Evolutionary conservation across 2,888 invertebrate species (phyloP).

Genomic region (Pelosia muscerda): DNA sequence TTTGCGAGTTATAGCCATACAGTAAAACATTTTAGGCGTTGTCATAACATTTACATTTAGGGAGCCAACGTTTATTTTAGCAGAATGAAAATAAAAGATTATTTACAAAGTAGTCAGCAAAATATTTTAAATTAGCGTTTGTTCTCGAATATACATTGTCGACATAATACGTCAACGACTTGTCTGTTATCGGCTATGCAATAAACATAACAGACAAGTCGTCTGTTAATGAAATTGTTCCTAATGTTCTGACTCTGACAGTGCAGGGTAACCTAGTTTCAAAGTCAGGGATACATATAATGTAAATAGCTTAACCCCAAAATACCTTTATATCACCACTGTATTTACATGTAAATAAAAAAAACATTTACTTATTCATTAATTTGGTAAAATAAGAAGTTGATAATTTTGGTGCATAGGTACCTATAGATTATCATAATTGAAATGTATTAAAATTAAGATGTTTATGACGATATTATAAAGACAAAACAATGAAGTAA

Average conservation of each 20-base stretch:
- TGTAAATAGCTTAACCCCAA: no score
- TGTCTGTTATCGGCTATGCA: not conserved
- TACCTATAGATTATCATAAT: no score
- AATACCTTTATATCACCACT: no score
- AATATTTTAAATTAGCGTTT: not conserved
- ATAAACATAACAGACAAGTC: not conserved
- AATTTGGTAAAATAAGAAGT: no score
- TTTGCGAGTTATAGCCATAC: not conserved
- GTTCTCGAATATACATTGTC: not conserved
- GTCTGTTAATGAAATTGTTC: not conserved
- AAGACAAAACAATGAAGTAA: no score
- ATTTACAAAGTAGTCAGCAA: not conserved
- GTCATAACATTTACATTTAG: conserved; percentile 8
- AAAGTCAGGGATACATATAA: no score
- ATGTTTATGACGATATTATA: not conserved
- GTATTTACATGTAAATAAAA: no score
- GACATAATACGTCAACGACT: not conserved
- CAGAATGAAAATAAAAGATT: conserved; percentile 13
- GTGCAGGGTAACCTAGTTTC: no score
- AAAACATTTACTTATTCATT: no score
- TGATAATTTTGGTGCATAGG: no score
- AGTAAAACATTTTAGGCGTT: conserved; percentile 9
- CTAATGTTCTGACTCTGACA: no score
- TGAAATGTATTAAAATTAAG: no score
- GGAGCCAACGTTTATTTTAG: conserved; percentile 8